Evolutionary conservation across 1,140 invertebrate species (phyloP), one percentile per base, ranked within the genome.

Genomic region (Bombus superbus): DNA sequence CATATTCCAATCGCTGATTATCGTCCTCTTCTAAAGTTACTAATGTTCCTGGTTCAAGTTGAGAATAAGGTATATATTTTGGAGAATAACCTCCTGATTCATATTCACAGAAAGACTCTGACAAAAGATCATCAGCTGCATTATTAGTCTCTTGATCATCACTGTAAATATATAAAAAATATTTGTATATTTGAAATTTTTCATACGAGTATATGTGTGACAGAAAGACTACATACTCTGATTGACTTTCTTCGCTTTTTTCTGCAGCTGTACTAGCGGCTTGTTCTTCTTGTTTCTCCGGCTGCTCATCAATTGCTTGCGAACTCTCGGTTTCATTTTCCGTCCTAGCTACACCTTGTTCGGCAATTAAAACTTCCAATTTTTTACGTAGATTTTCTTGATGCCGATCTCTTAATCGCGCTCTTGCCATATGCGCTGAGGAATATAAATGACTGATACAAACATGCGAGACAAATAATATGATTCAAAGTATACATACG

Each of bases 361-460:
- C 98, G 75, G 97, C 97, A 94, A 99, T 99, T 5, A 99, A 96
- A 75, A 98, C 96, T 92, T 98, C 97, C 82, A 99, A 95, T 95
- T 99, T 99, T 90, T 97, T 96, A 68, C 97, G 96, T n/a, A 99
- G 95, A 94, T 98, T 98, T 85, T 98, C 97, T 95, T 99, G 98
- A 95, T 99, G 99, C 18, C 98, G 95, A 95, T 99, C 99, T 85
- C 98, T 96, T 2, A 99, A 96, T 62, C 99, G 95, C 9, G 98
- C 98, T 89, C 98, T 96, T 0, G 99, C 98, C 97, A 99, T 99
- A 94, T 99, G 98, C 10, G 99, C 99, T 97, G 93, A 68, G 25
- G 35, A 76, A 35, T 81, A 84, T 82, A 64, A 75, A 85, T 73
- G n/a, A 13, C 44, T 85, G 1, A 3, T 81, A 42, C 53, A 74